phyloP scores from a whole-genome alignment of 2,797 vertebrate genomes.

The Argyrosomus regius region DNA sequence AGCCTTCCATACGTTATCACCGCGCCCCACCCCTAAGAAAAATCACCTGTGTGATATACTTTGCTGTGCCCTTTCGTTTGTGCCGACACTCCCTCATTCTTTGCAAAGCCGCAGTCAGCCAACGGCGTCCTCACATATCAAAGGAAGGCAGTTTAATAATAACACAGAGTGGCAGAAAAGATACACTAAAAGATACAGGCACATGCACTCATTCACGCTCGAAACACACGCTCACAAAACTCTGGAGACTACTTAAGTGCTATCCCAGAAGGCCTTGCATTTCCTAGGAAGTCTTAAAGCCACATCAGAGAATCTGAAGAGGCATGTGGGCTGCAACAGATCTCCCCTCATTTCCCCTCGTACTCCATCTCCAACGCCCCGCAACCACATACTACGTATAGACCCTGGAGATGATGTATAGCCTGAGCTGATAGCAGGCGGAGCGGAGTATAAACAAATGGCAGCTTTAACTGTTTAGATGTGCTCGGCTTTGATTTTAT shows the following conservation, averaged over 20 bases:
- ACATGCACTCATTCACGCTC: slow-evolving; percentile 48
- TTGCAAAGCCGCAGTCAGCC: slow-evolving; percentile 50
- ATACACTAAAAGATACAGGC: slow-evolving; percentile 39
- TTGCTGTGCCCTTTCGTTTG: slow-evolving; percentile 37
- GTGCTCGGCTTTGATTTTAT: slow-evolving; percentile 44
- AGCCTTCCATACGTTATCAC: slow-evolving; percentile 29
- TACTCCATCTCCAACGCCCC: slow-evolving; percentile 73
- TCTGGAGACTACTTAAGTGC: slow-evolving; percentile 64
- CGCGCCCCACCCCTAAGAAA: slow-evolving; percentile 22
- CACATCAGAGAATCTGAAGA: slow-evolving; percentile 81
- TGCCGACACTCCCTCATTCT: slow-evolving; percentile 56
- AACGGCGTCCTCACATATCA: slow-evolving; percentile 58
- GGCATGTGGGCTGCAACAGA: slow-evolving; percentile 78
- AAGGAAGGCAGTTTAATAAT: slow-evolving; percentile 47
- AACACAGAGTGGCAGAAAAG: slow-evolving; percentile 16
- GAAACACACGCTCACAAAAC: slow-evolving; percentile 58
- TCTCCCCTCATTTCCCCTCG: slow-evolving; percentile 79
- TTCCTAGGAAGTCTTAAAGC: slow-evolving; percentile 77
- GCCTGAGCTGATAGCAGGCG: slow-evolving; percentile 58
- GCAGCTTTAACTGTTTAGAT: slow-evolving; percentile 66
- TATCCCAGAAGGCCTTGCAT: slow-evolving; percentile 78
- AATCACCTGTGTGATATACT: slow-evolving; percentile 55
- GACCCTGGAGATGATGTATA: slow-evolving; percentile 67
- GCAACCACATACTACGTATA: slow-evolving; percentile 74
- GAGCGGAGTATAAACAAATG: slow-evolving; percentile 66